Evolutionary conservation across 2,888 invertebrate genomes (phyloP).

Genomic region (Cosmorhoe ocellata): DNA sequence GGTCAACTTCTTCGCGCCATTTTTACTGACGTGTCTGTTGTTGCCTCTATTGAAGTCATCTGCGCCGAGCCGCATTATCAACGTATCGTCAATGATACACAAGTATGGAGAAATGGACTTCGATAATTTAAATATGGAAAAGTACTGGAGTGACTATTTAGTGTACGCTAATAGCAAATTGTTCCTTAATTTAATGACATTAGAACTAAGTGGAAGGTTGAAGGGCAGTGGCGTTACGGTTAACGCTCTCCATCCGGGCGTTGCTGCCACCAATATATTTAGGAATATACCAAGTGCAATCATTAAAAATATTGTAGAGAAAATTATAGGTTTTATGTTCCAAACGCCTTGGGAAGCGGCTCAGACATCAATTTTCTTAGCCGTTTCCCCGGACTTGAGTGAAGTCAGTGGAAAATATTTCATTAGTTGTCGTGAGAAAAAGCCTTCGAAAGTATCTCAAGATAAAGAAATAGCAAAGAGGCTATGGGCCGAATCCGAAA

Average conservation of each 20-base stretch:
- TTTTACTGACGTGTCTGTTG: slow-evolving; percentile 86
- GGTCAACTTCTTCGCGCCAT: slow-evolving; percentile 87
- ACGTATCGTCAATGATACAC: slow-evolving; percentile 84
- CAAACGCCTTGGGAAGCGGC: slow-evolving; percentile 85
- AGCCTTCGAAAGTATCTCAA: slow-evolving; percentile 76
- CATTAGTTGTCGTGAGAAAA: slow-evolving; percentile 78
- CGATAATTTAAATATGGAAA: slow-evolving; percentile 75
- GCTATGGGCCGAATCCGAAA: slow-evolving; percentile 86
- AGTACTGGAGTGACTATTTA: slow-evolving; percentile 75
- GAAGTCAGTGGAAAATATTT: slow-evolving; percentile 85
- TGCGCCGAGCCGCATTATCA: slow-evolving; percentile 84
- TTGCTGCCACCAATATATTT: slow-evolving; percentile 85
- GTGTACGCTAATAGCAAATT: slow-evolving; percentile 82
- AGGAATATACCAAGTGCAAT: slow-evolving; percentile 80
- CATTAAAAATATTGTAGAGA: slow-evolving; percentile 54
- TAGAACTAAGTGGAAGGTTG: slow-evolving; percentile 82
- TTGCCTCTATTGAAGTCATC: slow-evolving; percentile 78
- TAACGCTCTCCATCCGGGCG: slow-evolving; percentile 87
- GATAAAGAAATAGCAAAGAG: slow-evolving; percentile 79
- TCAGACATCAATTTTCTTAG: slow-evolving; percentile 84
- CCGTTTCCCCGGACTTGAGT: slow-evolving; percentile 79
- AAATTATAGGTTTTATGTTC: slow-evolving; percentile 62
- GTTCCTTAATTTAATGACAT: slow-evolving; percentile 84
- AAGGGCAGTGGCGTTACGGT: slow-evolving; percentile 85
- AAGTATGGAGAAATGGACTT: slow-evolving; percentile 70